Conservation (phyloP, 2,113 vertebrate species). For the Gymnarchus niloticus region DNA sequence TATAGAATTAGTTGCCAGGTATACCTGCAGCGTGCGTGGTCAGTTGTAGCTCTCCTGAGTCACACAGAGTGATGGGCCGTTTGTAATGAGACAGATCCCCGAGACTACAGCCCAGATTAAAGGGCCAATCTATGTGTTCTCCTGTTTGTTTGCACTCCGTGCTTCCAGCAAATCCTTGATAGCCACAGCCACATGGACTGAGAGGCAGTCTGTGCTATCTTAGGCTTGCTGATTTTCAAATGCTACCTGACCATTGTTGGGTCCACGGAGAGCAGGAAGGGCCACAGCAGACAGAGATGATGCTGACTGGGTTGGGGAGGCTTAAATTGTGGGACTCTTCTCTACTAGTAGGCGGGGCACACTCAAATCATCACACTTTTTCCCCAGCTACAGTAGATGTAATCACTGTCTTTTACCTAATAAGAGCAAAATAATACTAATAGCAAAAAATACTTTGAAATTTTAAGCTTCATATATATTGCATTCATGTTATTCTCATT, state of each 20-base stretch:
- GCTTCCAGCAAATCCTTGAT: not conserved
- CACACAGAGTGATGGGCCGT: not conserved
- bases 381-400: not conserved
- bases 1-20: not conserved
- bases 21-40: not conserved
- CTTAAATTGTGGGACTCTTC: not conserved
- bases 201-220: not conserved
- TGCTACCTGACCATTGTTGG: not conserved
- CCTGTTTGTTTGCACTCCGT: not conserved
- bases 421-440: not conserved
- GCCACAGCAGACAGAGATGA: not conserved
- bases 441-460: no score
- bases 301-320: not conserved
- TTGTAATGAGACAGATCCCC: not conserved
- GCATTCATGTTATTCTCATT: no score
- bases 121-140: not conserved
- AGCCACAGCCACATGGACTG: not conserved
- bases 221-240: not conserved
- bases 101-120: not conserved
- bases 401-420: no score
- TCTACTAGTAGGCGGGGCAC: not conserved
- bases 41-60: not conserved
- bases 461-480: no score
- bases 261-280: not conserved
- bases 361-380: not conserved